Percentiles rank a stretch among this genome's conserved stretches.
Conservation (phyloP, 2,888 invertebrate genomes). For the Formica aserva region DNA sequence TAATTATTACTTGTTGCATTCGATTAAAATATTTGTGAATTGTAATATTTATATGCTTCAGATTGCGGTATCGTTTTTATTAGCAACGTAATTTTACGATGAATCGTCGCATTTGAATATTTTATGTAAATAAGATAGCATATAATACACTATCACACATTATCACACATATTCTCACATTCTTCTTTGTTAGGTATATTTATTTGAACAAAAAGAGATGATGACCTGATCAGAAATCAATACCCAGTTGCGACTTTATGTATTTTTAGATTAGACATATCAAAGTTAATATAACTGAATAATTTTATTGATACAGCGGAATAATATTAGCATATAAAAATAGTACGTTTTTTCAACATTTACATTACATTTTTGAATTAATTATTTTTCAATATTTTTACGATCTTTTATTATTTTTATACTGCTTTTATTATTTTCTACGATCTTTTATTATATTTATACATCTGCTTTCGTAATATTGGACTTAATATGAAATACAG, state of each 20-base stretch:
- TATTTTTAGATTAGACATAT: background rate
- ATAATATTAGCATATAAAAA: background rate
- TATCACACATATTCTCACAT: background rate
- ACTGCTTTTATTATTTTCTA: background rate
- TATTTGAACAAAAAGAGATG: background rate
- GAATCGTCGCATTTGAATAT: no score
- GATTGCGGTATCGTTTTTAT: no score
- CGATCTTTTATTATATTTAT: constrained; percentile 15
- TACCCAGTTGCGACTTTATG: background rate
- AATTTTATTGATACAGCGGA: background rate
- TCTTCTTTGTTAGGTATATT: background rate
- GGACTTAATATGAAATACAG: constrained; percentile 11
- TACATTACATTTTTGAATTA: background rate
- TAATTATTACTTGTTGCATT: no score
- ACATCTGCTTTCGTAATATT: background rate
- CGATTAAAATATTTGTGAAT: no score
- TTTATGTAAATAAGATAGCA: no score
- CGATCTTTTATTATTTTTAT: constrained; percentile 14
- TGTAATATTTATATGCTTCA: no score
- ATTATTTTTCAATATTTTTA: background rate
- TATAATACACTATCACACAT: no score
- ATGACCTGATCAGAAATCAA: no score
- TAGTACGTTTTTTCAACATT: background rate
- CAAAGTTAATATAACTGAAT: background rate
- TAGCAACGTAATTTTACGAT: no score